These are phyloP conservation scores for Penaeus vannamei DNA, from an alignment of 1,140 invertebrate genomes.

Conservation along the genomic window DNA sequence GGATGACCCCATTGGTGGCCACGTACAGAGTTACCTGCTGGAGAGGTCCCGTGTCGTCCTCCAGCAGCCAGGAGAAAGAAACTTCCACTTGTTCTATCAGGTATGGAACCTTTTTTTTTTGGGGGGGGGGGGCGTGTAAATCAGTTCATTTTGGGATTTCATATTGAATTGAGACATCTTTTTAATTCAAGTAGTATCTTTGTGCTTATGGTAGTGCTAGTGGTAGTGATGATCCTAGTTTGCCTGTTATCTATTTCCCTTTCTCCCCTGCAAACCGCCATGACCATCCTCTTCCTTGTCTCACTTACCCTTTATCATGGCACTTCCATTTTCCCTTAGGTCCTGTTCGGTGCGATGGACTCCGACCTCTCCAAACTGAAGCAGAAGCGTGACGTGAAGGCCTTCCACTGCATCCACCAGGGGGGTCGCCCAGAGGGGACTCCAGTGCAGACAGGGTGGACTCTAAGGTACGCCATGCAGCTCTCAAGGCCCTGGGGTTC, in stretches of 20 bases:
- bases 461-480: constrained; percentile 84
- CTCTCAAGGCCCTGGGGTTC: constrained; percentile 90
- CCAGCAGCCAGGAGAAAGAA: constrained; percentile 93
- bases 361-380: constrained; percentile 81
- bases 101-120: constrained; percentile 72
- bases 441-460: constrained; percentile 80
- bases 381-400: constrained; percentile 79
- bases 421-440: constrained; percentile 79
- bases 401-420: constrained; percentile 85
- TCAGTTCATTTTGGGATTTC: neutral
- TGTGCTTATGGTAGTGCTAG: too few species aligned
- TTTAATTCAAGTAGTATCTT: too few species aligned
- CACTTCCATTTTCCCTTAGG: constrained; percentile 74
- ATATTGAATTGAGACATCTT: too few species aligned
- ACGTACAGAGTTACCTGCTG: constrained; percentile 96
- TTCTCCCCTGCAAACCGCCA: too few species aligned
- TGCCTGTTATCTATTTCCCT: too few species aligned
- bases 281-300: too few species aligned
- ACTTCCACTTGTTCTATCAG: constrained; percentile 99
- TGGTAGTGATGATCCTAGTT: too few species aligned
- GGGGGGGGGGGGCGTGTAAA: neutral
- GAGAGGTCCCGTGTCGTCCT: constrained; percentile 96
- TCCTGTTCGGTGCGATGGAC: constrained; percentile 85
- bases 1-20: constrained; percentile 95
- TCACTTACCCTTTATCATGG: too few species aligned